Percentiles rank a stretch among this genome's conserved stretches.
Evolutionary conservation across 2,888 invertebrate species (phyloP).

Genomic region (Drosophila affinis): DNA sequence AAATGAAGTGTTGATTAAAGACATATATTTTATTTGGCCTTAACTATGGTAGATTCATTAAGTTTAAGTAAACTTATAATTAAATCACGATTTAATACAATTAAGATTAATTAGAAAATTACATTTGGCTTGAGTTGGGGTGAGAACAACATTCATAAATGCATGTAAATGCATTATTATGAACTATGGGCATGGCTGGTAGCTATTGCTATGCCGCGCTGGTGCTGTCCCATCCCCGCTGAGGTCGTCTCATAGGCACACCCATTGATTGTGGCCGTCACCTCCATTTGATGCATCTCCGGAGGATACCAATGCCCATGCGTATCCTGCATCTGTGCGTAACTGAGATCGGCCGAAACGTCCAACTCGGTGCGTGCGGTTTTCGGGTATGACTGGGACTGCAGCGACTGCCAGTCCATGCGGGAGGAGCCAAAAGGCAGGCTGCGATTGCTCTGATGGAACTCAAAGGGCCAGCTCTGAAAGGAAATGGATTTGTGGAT

Average conservation of each 20-base stretch:
- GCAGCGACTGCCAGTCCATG: constrained; percentile 64
- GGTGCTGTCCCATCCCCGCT: constrained; percentile 54
- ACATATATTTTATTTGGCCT: constrained; percentile 63
- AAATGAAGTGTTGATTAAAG: constrained; percentile 10
- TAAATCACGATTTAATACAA: constrained; percentile 64
- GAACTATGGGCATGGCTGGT: constrained; percentile 63
- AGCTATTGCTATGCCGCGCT: constrained; percentile 56
- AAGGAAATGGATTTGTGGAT: constrained; percentile 11
- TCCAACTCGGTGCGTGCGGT: constrained; percentile 49
- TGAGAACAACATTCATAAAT: constrained; percentile 12
- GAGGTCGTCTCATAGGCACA: constrained; percentile 63
- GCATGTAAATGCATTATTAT: constrained; percentile 31
- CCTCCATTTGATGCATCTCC: constrained; percentile 64
- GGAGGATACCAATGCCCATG: constrained; percentile 59
- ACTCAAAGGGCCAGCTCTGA: constrained; percentile 93
- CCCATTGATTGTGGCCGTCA: constrained; percentile 13
- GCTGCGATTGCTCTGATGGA: constrained; percentile 85
- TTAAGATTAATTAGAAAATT: constrained; percentile 27
- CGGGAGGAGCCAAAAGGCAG: constrained; percentile 45
- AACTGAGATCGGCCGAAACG: constrained; percentile 39
- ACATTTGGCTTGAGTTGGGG: constrained; percentile 13
- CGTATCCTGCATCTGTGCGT: constrained; percentile 54
- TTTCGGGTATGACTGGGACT: constrained; percentile 57
- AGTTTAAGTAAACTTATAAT: constrained; percentile 15
- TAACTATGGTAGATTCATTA: constrained; percentile 21